Percentiles rank a stretch among this genome's conserved stretches.
Conservation (phyloP, 2,113 vertebrate genomes). For the Scomber colias region DNA sequence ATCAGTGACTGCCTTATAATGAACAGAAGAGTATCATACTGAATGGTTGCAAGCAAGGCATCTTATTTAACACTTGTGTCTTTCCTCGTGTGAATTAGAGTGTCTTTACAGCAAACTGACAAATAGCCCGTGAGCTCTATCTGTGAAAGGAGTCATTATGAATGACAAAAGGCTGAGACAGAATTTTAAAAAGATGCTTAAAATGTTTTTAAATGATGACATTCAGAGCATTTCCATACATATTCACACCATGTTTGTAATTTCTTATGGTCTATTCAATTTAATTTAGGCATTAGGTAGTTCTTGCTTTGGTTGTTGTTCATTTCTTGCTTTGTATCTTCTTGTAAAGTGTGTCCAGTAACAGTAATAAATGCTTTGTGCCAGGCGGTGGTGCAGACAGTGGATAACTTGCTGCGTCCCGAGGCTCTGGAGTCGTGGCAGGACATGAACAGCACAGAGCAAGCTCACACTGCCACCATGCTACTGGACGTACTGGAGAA, state of each 20-base stretch:
- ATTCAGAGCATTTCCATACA: background rate
- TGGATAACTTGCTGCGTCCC: slow-evolving; percentile 91
- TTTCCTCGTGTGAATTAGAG: slow-evolving; percentile 5
- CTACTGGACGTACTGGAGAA: slow-evolving; percentile 93
- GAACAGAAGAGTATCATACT: background rate
- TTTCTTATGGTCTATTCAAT: background rate
- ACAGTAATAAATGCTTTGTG: slow-evolving; percentile 7
- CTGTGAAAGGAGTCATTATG: no score
- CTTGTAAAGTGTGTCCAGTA: background rate
- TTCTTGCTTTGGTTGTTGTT: background rate
- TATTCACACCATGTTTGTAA: background rate
- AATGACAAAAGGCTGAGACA: background rate
- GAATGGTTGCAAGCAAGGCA: slow-evolving; percentile 1
- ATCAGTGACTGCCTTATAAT: slow-evolving; percentile 17
- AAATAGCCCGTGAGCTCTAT: background rate
- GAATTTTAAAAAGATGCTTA: background rate
- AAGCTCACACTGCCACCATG: slow-evolving; percentile 95
- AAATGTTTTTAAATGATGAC: background rate
- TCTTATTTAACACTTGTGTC: slow-evolving; percentile 9
- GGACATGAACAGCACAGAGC: slow-evolving; percentile 94
- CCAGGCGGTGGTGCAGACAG: slow-evolving; percentile 93
- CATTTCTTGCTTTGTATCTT: background rate
- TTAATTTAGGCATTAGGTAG: background rate
- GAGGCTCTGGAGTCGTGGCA: slow-evolving; percentile 93
- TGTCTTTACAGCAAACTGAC: background rate